Base-by-base conservation (phyloP, 2,113 vertebrate genomes). In the Coryphaenoides rupestris region DNA sequence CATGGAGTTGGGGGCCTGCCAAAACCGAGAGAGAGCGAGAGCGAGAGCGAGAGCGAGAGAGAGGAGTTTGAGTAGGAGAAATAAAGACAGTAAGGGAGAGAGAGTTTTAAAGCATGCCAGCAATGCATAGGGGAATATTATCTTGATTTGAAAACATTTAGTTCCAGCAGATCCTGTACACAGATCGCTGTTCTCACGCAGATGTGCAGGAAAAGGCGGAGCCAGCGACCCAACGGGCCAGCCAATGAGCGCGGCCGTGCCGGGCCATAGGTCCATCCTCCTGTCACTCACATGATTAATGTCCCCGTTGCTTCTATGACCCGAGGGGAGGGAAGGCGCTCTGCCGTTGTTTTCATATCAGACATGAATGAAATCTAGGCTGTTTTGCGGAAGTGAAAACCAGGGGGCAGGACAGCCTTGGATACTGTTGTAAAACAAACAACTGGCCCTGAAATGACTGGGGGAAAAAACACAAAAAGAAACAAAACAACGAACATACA, bases 121-220 rank as follows among this genome's bases (percentile, higher is more conserved):
- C 76, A 68, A 82, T 80, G 86, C 85, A 85, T 77, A 66, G 71
- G 81, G 82, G 84, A 84, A 85, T 84, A 84, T 77, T 87, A 88
- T 89, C 86, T 87, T 78, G 83, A 88, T 87, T 73, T 80, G 70
- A 85, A 89, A 89, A 81, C 84, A 86, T 88, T 88, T 87, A 85
- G 85, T 86, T 89, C 82, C 83, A 87, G 77, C 65, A 85, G 83
- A 88, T 87, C 79, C 80, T 81, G 73, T 56, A 67, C 78, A 76
- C 77, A 86, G 86, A 87, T 88, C 69, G 66, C 23, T 70, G 72
- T 85, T 88, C 85, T 82, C 87, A 89, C 83, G 82, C 81, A 86
- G 78, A 83, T 80, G 83, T 76, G 75, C 67, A 79, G 77, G 79
- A 75, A 84, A 80, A 56, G 75, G 78, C 62, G 1, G 74, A 2